Conservation (phyloP, 2,797 vertebrate species). For the Nasua narica region DNA sequence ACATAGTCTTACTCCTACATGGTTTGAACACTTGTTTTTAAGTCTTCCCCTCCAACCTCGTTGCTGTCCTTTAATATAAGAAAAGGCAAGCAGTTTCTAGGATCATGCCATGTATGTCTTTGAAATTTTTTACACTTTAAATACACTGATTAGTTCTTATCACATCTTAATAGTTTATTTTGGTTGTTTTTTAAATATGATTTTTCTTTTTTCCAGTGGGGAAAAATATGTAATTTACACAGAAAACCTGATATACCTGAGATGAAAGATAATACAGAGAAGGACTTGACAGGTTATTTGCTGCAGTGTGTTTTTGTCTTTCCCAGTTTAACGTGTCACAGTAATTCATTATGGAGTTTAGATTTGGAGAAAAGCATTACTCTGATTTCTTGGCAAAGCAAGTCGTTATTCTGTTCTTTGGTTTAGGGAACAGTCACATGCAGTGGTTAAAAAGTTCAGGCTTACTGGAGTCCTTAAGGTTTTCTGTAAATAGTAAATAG, state of each 20-base stretch:
- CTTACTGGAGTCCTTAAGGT: not conserved
- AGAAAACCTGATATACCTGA: not conserved
- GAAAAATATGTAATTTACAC: not conserved
- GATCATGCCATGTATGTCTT: not conserved
- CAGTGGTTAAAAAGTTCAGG: not conserved
- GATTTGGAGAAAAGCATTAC: not conserved
- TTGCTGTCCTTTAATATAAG: not conserved
- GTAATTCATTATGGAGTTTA: not conserved
- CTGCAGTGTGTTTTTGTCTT: not conserved
- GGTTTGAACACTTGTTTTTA: not conserved
- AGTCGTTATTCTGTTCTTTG: not conserved
- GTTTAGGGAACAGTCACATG: not conserved
- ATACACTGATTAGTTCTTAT: not conserved
- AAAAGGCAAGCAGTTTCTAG: not conserved
- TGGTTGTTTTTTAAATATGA: not conserved
- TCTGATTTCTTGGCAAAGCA: not conserved
- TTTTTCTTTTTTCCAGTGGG: not conserved
- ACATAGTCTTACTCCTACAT: not conserved
- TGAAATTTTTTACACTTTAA: not conserved
- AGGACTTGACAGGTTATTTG: not conserved
- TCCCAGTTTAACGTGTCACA: not conserved
- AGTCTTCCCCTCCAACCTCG: not conserved
- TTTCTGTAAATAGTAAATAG: not conserved
- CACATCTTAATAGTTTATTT: not conserved
- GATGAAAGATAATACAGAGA: not conserved